Evolutionary conservation across 2,113 vertebrate species (phyloP).

Genomic region (Neogale vison): DNA sequence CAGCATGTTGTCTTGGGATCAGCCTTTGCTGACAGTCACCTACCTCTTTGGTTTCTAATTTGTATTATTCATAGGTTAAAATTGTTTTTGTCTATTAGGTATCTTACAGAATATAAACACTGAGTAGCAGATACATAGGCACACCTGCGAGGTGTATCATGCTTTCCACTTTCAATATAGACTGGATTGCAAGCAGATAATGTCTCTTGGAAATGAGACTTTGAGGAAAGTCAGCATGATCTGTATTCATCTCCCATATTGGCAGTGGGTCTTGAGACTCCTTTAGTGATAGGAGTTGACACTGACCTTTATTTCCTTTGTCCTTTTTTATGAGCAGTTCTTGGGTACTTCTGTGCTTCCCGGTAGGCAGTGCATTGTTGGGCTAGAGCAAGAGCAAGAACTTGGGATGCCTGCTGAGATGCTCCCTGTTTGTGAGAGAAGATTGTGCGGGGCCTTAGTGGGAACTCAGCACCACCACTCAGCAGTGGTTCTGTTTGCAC

Average conservation of each 20-base stretch:
- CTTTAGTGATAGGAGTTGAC: background rate
- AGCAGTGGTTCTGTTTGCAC: slow-evolving; percentile 39
- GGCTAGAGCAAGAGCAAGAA: background rate
- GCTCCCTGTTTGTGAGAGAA: background rate
- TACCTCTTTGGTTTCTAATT: slow-evolving; percentile 74
- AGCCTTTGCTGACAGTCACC: slow-evolving; percentile 52
- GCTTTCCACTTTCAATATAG: slow-evolving; percentile 47
- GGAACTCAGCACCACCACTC: background rate
- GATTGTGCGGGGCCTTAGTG: background rate
- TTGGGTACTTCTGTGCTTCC: background rate
- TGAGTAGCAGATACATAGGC: background rate
- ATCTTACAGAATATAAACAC: slow-evolving; percentile 19
- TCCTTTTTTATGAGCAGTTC: background rate
- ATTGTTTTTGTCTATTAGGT: background rate
- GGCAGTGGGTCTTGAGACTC: background rate
- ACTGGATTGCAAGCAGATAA: slow-evolving; percentile 45
- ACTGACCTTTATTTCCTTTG: background rate
- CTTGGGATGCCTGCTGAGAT: background rate
- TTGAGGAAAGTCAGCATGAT: slow-evolving; percentile 24
- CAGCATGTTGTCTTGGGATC: slow-evolving; percentile 8
- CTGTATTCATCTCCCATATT: slow-evolving; percentile 9
- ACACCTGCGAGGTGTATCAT: background rate
- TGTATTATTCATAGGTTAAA: slow-evolving; percentile 45
- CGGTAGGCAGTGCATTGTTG: background rate
- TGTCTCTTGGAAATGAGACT: slow-evolving; percentile 7